Evolutionary conservation across 2,797 vertebrate species (phyloP).

Genomic region (Picus viridis): DNA sequence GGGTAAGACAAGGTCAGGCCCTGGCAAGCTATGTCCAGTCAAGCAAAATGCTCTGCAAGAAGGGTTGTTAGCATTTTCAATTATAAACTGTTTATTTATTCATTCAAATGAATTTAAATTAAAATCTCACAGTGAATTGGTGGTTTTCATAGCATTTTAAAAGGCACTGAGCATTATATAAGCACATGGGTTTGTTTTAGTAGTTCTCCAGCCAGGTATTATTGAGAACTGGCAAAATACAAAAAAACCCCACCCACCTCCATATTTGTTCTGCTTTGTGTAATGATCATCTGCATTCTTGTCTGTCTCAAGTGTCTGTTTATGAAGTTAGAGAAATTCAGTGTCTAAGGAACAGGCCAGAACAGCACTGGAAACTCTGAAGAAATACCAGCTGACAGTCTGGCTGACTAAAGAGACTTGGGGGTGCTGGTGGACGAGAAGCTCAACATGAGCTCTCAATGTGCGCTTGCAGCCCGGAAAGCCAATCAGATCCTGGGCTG

Average conservation of each 20-base stretch:
- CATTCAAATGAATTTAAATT: background rate
- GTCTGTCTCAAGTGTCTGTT: background rate
- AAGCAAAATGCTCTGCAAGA: background rate
- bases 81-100: background rate
- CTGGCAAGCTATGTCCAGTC: accelerated
- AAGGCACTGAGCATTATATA: background rate
- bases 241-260: background rate
- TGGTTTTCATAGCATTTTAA: background rate
- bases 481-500: too few relatives aligned
- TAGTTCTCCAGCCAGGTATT: constrained; percentile 10
- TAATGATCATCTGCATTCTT: background rate
- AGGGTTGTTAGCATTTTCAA: background rate
- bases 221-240: background rate
- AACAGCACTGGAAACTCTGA: background rate
- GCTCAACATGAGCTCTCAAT: too few relatives aligned
- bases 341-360: background rate
- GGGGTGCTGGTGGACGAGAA: too few relatives aligned
- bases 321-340: background rate
- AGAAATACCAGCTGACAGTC: background rate
- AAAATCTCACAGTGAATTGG: background rate
- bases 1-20: background rate
- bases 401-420: background rate
- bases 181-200: constrained; percentile 5
- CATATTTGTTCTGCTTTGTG: background rate
- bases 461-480: too few relatives aligned